Conservation (phyloP, 2,113 vertebrate species). For the Corythornis madagascariensis region DNA sequence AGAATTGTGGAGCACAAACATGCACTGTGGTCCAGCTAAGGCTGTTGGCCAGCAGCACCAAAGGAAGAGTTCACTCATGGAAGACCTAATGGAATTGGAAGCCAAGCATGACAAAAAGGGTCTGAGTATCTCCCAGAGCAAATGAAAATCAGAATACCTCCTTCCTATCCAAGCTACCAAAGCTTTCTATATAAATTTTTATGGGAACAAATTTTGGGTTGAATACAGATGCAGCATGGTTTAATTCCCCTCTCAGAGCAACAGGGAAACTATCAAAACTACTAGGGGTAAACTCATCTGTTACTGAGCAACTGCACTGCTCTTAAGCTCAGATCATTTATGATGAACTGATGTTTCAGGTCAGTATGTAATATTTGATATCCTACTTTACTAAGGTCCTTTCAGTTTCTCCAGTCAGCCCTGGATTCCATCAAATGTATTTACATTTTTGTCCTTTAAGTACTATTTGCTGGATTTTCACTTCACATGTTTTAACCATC, state of each 20-base stretch:
- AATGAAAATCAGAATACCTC: neutral
- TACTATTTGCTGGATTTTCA: conserved; percentile 37
- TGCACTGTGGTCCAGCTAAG: neutral
- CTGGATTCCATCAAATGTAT: conserved; percentile 56
- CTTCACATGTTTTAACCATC: conserved; percentile 19
- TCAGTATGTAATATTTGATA: neutral
- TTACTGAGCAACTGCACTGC: neutral
- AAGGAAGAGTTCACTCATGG: neutral
- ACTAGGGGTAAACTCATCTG: neutral
- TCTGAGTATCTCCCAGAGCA: neutral
- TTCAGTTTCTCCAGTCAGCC: neutral
- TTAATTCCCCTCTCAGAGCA: neutral
- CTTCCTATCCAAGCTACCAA: neutral
- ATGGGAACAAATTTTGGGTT: neutral
- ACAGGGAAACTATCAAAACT: neutral
- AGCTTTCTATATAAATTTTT: neutral
- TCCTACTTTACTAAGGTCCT: neutral
- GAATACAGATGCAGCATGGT: neutral
- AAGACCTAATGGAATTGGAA: neutral
- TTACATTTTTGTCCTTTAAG: conserved; percentile 64
- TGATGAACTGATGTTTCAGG: neutral
- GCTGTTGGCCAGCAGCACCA: neutral
- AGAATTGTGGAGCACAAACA: neutral
- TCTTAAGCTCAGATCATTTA: neutral
- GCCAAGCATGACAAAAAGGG: neutral